Base-by-base conservation (phyloP, 2,113 vertebrate genomes). In the Rhabdomys dilectus region DNA sequence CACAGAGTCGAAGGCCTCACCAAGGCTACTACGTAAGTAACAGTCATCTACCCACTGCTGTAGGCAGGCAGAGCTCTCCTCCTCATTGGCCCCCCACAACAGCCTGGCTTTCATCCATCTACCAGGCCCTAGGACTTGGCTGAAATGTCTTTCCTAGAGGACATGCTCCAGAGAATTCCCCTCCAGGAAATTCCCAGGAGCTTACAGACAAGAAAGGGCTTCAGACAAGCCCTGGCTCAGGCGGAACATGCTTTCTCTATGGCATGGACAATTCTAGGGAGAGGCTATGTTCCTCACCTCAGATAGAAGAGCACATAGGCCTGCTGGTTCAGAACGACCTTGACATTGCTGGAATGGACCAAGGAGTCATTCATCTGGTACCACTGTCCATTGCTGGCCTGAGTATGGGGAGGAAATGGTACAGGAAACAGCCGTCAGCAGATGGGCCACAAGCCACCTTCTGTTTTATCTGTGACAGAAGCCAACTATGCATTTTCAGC, bases 311-410 rank as follows among this genome's bases (percentile, higher is more conserved):
- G 99, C 76, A 99, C 97, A 0, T 99, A 99, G 42, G 99, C 99
- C 98, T 99, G 99, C 98, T 99, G 99, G 98, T 99, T 99, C 95
- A 99, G 99, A 8, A 99, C 99, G 81, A 99, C 99, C 97, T 99
- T 99, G 98, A 99, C 99, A 96, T 99, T 99, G 98, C 99, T 99
- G 73, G 98, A 98, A 75, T 99, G 99, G 81, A 99, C 99, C 97
- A 99, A 96, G 0, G 99, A 99, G 96, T 99, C 99, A 0, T 99
- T 99, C 99, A 99, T 99, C 96, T 99, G 99, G 96, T 99, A 99
- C 99, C 99, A 99, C 97, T 99, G 99, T 13, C 99, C 99, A 0
- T 99, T 99, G 97, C 99, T 99, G 5, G 99, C 99, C 99, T 99
- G 97, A 75, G 81, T 26, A 19, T 84, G 2, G 56, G 62, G 77